phyloP scores from a whole-genome alignment of 2,888 invertebrate genomes.

The Pandemis heparana region DNA sequence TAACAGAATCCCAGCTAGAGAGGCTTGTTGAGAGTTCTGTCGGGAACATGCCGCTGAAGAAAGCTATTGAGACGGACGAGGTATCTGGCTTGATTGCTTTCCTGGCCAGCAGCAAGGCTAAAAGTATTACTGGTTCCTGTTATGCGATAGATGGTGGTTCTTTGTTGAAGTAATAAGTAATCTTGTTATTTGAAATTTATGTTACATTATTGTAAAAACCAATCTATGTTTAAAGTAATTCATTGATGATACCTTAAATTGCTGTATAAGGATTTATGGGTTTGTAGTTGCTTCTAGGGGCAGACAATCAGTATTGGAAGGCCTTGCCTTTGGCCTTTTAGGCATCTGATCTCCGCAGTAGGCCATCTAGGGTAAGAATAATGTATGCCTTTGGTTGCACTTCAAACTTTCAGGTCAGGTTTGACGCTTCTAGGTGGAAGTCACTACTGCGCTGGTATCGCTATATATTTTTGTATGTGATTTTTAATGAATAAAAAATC shows the following conservation, averaged over 20 bases:
- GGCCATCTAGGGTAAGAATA: too few relatives aligned
- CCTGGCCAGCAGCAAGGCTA: conserved; percentile 93
- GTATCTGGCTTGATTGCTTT: conserved; percentile 95
- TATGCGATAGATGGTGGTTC: conserved; percentile 73
- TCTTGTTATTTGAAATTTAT: background rate
- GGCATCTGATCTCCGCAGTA: too few relatives aligned
- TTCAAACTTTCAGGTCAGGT: too few relatives aligned
- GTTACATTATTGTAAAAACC: background rate
- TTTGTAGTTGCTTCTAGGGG: too few relatives aligned
- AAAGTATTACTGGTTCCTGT: conserved; percentile 93
- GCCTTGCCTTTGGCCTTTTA: too few relatives aligned
- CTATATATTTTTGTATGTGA: background rate
- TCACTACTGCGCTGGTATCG: background rate
- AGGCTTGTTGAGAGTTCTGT: conserved; percentile 86
- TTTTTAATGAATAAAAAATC: background rate
- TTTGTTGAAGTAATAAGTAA: conserved; percentile 47
- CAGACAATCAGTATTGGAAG: too few relatives aligned
- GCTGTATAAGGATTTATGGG: too few relatives aligned
- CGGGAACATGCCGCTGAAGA: conserved; percentile 94
- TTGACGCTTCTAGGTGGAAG: too few relatives aligned
- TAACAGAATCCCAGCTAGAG: conserved; percentile 89
- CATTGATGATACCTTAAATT: too few relatives aligned
- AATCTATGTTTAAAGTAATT: too few relatives aligned
- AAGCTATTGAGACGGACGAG: conserved; percentile 92
- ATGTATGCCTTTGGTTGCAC: too few relatives aligned